Evolutionary conservation across 2,888 invertebrate species (phyloP).

Genomic region (Drosophila merina): DNA sequence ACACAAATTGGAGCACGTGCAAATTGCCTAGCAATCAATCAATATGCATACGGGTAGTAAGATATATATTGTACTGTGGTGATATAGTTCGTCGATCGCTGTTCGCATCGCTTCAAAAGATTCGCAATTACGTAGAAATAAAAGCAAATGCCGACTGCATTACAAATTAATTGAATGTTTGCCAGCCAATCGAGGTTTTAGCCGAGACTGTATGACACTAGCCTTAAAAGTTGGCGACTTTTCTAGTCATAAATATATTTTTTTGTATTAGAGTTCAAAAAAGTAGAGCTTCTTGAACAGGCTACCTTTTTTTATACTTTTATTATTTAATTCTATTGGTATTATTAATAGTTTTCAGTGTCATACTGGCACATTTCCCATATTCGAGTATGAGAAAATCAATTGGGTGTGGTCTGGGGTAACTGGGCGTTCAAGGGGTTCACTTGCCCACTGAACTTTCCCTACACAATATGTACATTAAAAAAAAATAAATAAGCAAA

Average conservation of each 20-base stretch:
- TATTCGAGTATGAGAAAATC: constrained; percentile 18
- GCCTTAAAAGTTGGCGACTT: not conserved
- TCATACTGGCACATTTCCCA: not conserved
- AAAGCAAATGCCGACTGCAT: constrained; percentile 67
- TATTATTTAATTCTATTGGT: not conserved
- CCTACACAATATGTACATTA: not conserved
- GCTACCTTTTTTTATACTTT: not conserved
- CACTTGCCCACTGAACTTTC: constrained; percentile 33
- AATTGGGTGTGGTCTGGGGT: constrained; percentile 30
- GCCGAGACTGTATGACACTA: constrained; percentile 15
- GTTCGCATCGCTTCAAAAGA: constrained; percentile 66
- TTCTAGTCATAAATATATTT: not conserved
- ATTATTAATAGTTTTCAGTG: not conserved
- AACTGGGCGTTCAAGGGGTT: constrained; percentile 22
- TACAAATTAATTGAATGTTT: constrained; percentile 49
- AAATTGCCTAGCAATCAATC: constrained; percentile 58
- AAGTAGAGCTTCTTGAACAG: no score
- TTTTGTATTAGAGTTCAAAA: no score
- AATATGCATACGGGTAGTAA: constrained; percentile 48
- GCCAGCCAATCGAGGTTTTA: constrained; percentile 10
- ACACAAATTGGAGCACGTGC: constrained; percentile 52
- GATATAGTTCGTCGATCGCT: constrained; percentile 61
- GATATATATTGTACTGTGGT: constrained; percentile 24
- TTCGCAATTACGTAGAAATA: constrained; percentile 67
- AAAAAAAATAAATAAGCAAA: not conserved